Evolutionary conservation across 2,888 invertebrate species (phyloP), one percentile per base, ranked within the genome.

Genomic region (Oasisia sp.): DNA sequence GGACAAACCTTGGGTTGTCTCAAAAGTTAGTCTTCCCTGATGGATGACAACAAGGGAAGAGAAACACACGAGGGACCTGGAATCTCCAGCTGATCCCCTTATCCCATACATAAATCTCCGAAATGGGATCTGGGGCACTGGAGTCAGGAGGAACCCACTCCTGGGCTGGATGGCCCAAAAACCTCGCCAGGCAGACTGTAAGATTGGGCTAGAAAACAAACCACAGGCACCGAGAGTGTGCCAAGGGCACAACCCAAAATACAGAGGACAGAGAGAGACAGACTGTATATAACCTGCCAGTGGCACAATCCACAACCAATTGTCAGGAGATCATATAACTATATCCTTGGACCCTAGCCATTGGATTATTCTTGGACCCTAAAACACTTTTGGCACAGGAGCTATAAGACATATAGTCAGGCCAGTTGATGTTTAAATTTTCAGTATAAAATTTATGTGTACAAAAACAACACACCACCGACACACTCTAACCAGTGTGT

Each of bases 71-170:
- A 74, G 27, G 74, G 27, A 74, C 7, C 74, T 74, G 74, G 27
- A 5, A 19, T 27, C 19, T 91, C 12, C 44, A 91, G 44, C 11
- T 11, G 4, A 32, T 91, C 56, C 50, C n/a, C 44, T 50, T 91
- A 91, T 91, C 91, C 50, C 44, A 56, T n/a, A 32, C 56, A 91
- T 32, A 56, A 50, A 91, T 50, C 32, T 45, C 50, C 58, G 32
- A 91, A 91, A 11, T 91, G 32, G 38, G 44, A 90, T 90, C 44
- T 90, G 38, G 44, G 90, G 74, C 74, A 74, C 19, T n/a, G n/a
- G 74, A 74, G 50, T 14, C 14, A 14, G 50, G 50, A 50, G 3
- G 27, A 74, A 74, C 74, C 74, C 27, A 74, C 27, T 27, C 27
- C 19, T 74, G n/a, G 27, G 74, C 14, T 74, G 74, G 74, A 27